Base-by-base conservation (phyloP, 2,888 invertebrate genomes). In the Coleophora flavipennella region DNA sequence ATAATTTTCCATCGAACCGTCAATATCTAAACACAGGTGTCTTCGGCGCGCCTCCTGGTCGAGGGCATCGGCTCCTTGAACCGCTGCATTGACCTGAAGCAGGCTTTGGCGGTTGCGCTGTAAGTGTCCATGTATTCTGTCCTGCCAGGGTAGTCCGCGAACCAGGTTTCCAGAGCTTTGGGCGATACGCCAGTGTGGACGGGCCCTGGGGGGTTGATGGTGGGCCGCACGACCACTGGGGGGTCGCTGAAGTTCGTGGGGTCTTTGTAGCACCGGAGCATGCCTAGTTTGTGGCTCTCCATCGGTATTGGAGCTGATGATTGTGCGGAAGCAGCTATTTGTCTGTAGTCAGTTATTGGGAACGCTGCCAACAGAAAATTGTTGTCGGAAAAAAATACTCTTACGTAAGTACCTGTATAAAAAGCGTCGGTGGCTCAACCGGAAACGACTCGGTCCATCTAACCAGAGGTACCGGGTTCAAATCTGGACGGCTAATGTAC, bases 71-170 rank as follows among this genome's bases (percentile, higher is more conserved):
- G 90, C 47, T 90, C 88, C 33, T 84, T 80, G 52, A 77, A 90
- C 46, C 89, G 85, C 55, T 90, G 89, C 59, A 88, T 87, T 35
- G 87, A 87, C 36, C 86, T 83, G 63, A 88, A 85, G 43, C 87
- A 86, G 1, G 86, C 84, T 39, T 87, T 67, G 0, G 88, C 90
- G n/a, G 87, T 62, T 28, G 88, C 86, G 48, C 88, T 88, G 40
- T 87, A 85, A 0, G 85, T 86, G 46, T 90, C 90, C 75, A 75
- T 76, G 48, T 90, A 91, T 53, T 91, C 91, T 0, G 88, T 85
- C 29, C 86, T 71, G 1, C 89, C 89, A 0, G 88, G 88, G 51
- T 68, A 85, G n/a, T 79, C 84, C 1, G 77, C 65, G 48, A 84
- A 86, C 85, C 87, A 90, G 13, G 78, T 72, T 38, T 83, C 75